Evolutionary conservation across 2,113 vertebrate genomes (phyloP), one percentile per base, ranked within the genome.

Genomic region (Catharus minimus): DNA sequence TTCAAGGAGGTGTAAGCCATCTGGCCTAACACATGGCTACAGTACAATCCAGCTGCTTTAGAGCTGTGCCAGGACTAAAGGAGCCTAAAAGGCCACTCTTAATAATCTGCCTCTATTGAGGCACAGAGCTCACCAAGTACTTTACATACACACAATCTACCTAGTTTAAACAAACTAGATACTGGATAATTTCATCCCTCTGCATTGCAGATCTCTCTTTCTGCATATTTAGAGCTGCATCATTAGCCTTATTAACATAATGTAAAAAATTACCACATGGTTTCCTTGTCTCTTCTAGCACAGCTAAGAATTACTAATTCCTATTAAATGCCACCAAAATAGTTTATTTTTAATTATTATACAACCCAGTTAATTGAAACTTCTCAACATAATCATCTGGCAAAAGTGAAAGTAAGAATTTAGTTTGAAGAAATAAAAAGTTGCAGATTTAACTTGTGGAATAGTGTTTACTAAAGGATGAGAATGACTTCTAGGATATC

Each of bases 101-200:
- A 38, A 50, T 0, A 1, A 28, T 49, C 50, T 41, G 67, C 10
- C 39, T 82, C 14, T 55, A 17, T 8, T 24, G 33, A 72, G 15
- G 43, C 30, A 88, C n/a, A 71, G 27, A 77, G 19, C 9, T 82
- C 41, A 55, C n/a, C 11, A 62, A 71, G 23, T 36, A 50, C 19
- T 76, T 66, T 14, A 73, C 38, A 38, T 1, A 56, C 0, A 0
- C n/a, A 64, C 4, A 13, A 33, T 14, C 38, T 16, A 28, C 14
- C 21, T n/a, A 13, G 15, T 52, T 84, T 72, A 84, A 90, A 69
- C 2, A 9, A 72, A 75, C 43, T 13, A 60, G 74, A 50, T 17
- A 58, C 1, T 20, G 46, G 9, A 4, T 21, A 50, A 76, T 52
- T 50, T 67, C 72, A 74, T 36, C 19, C 22, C 22, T 52, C 28